A percentile compares a stretch with the other conserved stretches of the same genome.
Conservation (phyloP, 64 coral and sea anemone species). For the Porites lutea region DNA sequence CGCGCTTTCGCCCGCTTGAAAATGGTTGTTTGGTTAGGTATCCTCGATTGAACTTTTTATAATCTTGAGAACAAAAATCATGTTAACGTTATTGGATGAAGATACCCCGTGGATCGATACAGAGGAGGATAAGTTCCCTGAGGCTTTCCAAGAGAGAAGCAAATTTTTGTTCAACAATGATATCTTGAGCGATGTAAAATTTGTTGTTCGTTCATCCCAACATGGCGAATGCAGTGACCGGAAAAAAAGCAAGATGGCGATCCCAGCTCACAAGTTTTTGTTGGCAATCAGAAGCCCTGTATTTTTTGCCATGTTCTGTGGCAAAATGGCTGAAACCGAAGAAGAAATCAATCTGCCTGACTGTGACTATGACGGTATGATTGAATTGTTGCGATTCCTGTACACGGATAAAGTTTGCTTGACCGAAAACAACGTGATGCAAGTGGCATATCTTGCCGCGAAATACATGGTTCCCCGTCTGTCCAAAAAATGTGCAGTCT, state of each 20-base stretch:
- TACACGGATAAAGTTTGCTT: constrained; percentile 67
- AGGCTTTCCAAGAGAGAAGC: not conserved
- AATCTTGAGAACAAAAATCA: too few species aligned
- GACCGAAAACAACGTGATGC: constrained; percentile 24
- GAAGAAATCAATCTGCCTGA: constrained; percentile 67
- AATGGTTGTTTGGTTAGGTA: too few species aligned
- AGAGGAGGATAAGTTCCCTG: not conserved
- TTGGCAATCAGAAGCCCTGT: constrained; percentile 77
- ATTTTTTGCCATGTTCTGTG: constrained; percentile 80
- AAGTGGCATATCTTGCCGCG: constrained; percentile 63
- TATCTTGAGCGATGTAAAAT: constrained; percentile 57
- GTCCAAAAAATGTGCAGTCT: constrained; percentile 42
- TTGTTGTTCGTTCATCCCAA: not conserved
- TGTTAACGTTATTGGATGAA: too few species aligned
- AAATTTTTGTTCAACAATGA: constrained; percentile 64
- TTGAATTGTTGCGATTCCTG: constrained; percentile 76
- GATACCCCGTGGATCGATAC: too few species aligned
- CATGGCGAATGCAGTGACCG: not conserved
- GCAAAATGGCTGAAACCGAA: constrained; percentile 56
- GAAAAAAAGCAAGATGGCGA: constrained; percentile 4
- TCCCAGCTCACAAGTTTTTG: constrained; percentile 80
- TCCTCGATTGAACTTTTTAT: too few species aligned
- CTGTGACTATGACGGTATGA: constrained; percentile 73
- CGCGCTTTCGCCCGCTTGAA: too few species aligned
- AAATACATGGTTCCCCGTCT: constrained; percentile 78